phyloP scores from a whole-genome alignment of 2,797 vertebrate genomes.

The Mormyrops attenuatus region DNA sequence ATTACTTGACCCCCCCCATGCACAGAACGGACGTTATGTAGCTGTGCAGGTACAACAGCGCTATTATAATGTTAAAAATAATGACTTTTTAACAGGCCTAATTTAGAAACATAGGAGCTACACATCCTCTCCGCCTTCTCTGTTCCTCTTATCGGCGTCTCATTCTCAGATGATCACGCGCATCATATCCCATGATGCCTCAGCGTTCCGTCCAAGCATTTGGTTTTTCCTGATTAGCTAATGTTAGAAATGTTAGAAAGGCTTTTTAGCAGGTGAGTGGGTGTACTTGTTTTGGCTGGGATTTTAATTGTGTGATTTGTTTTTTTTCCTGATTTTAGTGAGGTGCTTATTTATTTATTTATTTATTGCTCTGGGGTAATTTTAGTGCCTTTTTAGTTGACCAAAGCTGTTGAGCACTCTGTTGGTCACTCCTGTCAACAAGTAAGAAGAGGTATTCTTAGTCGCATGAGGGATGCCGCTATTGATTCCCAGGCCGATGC shows the following conservation, averaged over 20 bases:
- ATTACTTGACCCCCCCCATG: background rate
- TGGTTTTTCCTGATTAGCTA: background rate
- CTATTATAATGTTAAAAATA: background rate
- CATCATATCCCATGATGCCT: background rate
- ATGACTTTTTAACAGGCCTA: background rate
- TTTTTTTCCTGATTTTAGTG: background rate
- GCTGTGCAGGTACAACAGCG: background rate
- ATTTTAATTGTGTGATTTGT: background rate
- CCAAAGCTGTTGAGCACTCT: background rate
- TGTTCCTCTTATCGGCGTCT: background rate
- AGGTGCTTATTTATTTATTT: background rate
- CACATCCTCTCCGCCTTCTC: background rate
- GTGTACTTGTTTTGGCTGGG: background rate
- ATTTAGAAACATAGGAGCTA: background rate
- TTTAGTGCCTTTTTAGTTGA: background rate
- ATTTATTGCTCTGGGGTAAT: background rate
- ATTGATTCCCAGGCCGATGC: background rate
- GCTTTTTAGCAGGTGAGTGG: background rate
- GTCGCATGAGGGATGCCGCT: background rate
- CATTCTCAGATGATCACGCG: background rate
- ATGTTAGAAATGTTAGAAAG: background rate
- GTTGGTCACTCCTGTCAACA: background rate
- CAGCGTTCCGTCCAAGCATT: background rate
- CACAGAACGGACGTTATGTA: background rate
- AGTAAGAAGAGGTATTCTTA: background rate